phyloP scores from a whole-genome alignment of 2,113 vertebrate genomes.

The Girardinichthys multiradiatus region DNA sequence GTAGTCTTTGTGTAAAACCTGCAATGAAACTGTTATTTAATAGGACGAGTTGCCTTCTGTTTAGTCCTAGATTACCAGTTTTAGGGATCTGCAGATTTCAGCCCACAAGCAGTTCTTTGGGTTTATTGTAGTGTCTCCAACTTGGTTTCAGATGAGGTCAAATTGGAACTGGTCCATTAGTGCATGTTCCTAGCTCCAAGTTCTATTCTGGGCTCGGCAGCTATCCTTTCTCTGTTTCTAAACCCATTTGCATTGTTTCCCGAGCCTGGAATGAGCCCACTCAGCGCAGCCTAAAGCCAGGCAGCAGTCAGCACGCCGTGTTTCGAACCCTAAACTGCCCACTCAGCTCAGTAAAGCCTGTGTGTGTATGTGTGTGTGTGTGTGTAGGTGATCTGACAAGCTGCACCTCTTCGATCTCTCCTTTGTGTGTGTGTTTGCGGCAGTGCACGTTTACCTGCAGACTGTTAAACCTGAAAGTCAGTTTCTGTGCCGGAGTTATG shows the following conservation, averaged over 20 bases:
- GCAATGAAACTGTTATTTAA: not conserved
- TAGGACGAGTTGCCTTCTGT: not conserved
- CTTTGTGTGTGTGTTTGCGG: constrained; percentile 17
- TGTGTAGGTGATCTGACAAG: constrained; percentile 30
- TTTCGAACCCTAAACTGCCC: constrained; percentile 75
- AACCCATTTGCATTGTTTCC: constrained; percentile 77
- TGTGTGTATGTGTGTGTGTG: constrained; percentile 26
- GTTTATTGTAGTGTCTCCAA: not conserved
- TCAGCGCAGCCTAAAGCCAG: constrained; percentile 80
- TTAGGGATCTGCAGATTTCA: not conserved
- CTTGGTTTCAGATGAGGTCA: constrained; percentile 19
- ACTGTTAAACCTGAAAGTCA: constrained; percentile 33
- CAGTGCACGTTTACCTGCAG: constrained; percentile 25
- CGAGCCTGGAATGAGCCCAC: constrained; percentile 80
- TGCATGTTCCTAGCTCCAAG: constrained; percentile 42
- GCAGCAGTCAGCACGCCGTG: constrained; percentile 66
- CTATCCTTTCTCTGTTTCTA: constrained; percentile 73
- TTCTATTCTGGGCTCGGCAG: constrained; percentile 57
- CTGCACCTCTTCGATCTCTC: constrained; percentile 36
- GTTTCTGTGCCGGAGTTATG: constrained; percentile 5
- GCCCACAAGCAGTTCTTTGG: not conserved
- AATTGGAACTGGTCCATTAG: not conserved
- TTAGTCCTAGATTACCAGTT: not conserved
- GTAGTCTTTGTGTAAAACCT: not conserved
- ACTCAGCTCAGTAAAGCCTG: constrained; percentile 72